phyloP scores from a whole-genome alignment of 2,797 vertebrate species.

The Glossophaga mutica region DNA sequence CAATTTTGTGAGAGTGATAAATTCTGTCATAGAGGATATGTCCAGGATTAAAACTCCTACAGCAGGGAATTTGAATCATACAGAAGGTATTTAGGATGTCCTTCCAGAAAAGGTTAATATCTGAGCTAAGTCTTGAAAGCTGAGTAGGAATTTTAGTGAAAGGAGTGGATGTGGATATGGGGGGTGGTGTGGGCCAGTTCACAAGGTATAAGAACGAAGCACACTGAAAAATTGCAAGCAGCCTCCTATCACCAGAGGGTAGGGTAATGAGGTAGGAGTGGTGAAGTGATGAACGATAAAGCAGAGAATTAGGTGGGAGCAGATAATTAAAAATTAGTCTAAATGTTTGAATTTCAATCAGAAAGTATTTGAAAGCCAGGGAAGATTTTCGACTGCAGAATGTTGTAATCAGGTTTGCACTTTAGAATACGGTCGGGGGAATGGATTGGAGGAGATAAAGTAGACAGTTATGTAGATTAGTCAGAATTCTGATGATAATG shows the following conservation, averaged over 20 bases:
- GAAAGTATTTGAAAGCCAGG: not conserved
- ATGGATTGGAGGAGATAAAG: not conserved
- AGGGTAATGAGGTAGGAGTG: not conserved
- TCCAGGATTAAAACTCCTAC: not conserved
- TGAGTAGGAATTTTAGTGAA: not conserved
- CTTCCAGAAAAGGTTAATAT: constrained; percentile 1
- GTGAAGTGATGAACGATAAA: not conserved
- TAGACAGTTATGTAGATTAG: not conserved
- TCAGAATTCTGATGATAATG: not conserved
- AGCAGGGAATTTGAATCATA: not conserved
- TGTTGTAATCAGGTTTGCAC: not conserved
- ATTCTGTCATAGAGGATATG: not conserved
- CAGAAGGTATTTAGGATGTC: not conserved
- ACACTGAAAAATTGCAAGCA: not conserved
- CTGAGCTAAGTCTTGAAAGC: not conserved
- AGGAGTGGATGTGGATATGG: not conserved
- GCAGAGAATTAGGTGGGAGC: not conserved
- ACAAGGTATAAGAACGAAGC: not conserved
- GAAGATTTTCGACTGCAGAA: not conserved
- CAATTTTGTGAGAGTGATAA: not conserved
- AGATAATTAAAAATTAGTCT: constrained; percentile 8
- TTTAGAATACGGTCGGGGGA: not conserved
- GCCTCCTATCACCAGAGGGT: not conserved
- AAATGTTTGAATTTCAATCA: constrained; percentile 31
- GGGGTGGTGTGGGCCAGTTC: not conserved